These are phyloP conservation scores for Limnothrissa miodon DNA, from an alignment of 2,113 vertebrate species.

Conservation along the genomic window DNA sequence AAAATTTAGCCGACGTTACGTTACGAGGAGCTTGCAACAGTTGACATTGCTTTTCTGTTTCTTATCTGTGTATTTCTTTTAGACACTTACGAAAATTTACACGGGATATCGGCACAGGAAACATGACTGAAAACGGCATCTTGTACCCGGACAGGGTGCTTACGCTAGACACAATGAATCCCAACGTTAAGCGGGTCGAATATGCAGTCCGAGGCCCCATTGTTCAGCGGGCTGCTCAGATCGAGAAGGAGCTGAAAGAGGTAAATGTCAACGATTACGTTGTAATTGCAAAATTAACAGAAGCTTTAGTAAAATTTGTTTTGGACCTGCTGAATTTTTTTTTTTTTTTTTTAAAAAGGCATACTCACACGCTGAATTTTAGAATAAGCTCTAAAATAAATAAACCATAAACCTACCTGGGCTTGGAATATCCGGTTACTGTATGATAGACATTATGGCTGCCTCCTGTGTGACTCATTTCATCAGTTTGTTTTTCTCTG, in stretches of 20 bases:
- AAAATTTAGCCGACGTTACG: neutral
- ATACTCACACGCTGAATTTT: neutral
- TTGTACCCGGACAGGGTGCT: constrained; percentile 67
- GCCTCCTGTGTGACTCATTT: neutral
- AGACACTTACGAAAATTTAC: constrained; percentile 5
- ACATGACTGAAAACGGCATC: constrained; percentile 62
- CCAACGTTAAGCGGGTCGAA: constrained; percentile 74
- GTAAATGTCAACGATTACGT: constrained; percentile 53
- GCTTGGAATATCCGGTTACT: neutral
- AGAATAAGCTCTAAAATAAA: neutral
- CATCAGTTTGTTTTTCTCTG: neutral
- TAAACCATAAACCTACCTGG: neutral
- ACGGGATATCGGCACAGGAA: constrained; percentile 16
- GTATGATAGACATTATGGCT: neutral
- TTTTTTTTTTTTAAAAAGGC: too few relatives aligned
- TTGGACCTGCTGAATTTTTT: neutral
- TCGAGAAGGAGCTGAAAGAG: constrained; percentile 82
- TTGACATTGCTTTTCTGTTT: neutral
- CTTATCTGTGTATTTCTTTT: neutral
- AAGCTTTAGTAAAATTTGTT: neutral
- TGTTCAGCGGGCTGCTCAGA: constrained; percentile 75
- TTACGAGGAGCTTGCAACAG: neutral
- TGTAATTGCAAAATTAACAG: too few relatives aligned
- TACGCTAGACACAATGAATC: constrained; percentile 83
- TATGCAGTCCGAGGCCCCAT: constrained; percentile 86